These are phyloP conservation scores for Tangara arthus DNA, from an alignment of 2,797 vertebrate genomes.

Conservation along the genomic window DNA sequence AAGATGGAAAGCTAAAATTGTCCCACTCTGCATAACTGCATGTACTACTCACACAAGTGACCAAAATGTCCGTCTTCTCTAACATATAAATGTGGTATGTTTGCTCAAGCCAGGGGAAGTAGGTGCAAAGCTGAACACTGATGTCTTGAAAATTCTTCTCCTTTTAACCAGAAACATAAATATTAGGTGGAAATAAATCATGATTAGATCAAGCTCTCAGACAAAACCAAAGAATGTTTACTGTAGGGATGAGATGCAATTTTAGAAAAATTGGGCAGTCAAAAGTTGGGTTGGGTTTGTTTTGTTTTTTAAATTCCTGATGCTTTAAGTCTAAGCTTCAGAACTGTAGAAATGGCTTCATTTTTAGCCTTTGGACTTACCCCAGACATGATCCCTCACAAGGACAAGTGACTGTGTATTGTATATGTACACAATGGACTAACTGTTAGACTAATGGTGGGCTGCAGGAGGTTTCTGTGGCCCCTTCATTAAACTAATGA, in stretches of 20 bases:
- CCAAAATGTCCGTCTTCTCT: not conserved
- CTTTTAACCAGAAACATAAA: not conserved
- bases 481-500: constrained; percentile 36
- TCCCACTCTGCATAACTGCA: not conserved
- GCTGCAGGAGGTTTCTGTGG: constrained; percentile 23
- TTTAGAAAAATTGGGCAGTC: not conserved
- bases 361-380: not conserved
- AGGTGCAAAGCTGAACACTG: not conserved
- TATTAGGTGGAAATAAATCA: not conserved
- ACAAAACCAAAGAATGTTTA: not conserved
- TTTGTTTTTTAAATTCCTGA: not conserved
- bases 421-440: constrained; percentile 11
- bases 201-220: not conserved
- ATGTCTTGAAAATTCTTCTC: not conserved
- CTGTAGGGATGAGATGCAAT: not conserved
- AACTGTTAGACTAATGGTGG: constrained; percentile 39
- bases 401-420: constrained; percentile 7
- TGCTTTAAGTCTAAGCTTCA: not conserved
- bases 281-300: not conserved
- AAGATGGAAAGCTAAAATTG: not conserved
- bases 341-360: not conserved
- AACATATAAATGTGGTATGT: not conserved
- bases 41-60: not conserved
- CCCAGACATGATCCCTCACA: not conserved
- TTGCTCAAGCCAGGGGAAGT: not conserved